A percentile compares a stretch with the other conserved stretches of the same genome.
Conservation (phyloP, 1,140 invertebrate genomes). For the Saccostrea echinata region DNA sequence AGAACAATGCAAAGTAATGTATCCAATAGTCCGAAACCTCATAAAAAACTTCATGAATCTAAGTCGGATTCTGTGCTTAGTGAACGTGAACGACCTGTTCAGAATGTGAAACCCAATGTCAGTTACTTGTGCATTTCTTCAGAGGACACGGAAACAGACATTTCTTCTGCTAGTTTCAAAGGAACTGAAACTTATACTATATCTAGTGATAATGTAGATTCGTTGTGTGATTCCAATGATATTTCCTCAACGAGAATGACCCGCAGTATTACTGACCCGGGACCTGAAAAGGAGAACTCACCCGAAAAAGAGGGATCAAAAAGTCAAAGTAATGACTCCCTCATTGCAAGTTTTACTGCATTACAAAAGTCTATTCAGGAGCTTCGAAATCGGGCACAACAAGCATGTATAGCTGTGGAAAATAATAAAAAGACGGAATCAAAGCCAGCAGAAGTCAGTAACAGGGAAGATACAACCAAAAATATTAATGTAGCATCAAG, state of each 20-base stretch:
- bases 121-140: slow-evolving; percentile 40
- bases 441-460: background rate
- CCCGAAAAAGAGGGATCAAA: background rate
- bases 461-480: background rate
- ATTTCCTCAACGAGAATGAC: slow-evolving; percentile 19
- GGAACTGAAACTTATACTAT: slow-evolving; percentile 34
- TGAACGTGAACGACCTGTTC: slow-evolving; percentile 14
- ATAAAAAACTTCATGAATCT: slow-evolving; percentile 15
- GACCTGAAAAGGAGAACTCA: background rate
- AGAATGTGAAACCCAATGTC: slow-evolving; percentile 46
- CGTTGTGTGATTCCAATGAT: background rate
- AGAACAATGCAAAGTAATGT: slow-evolving; percentile 45
- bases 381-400: slow-evolving; percentile 40
- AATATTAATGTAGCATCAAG: background rate
- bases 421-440: slow-evolving; percentile 25
- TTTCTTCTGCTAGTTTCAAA: background rate
- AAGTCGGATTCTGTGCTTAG: slow-evolving; percentile 34
- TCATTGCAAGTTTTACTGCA: slow-evolving; percentile 43
- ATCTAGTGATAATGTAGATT: slow-evolving; percentile 15
- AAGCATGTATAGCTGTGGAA: slow-evolving; percentile 34
- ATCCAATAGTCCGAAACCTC: background rate
- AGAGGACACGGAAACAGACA: background rate
- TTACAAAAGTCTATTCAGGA: slow-evolving; percentile 43
- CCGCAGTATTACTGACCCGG: slow-evolving; percentile 38
- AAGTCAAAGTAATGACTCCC: slow-evolving; percentile 18